Percentiles rank a stretch among this genome's conserved stretches.
Conservation (phyloP, 2,888 invertebrate species). For the Liodrosophila aerea region DNA sequence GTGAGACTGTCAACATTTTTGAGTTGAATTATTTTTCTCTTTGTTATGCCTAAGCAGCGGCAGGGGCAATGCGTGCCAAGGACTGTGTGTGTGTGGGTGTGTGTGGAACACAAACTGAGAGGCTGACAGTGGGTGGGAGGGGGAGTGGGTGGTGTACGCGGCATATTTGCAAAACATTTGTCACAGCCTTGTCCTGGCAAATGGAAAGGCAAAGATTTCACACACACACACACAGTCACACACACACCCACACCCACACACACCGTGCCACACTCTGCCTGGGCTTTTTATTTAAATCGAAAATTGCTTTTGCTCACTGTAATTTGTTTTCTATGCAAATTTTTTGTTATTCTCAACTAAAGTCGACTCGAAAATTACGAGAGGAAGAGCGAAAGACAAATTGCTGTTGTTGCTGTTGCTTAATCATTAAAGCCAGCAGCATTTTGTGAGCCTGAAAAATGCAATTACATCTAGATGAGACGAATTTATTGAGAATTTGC, state of each 20-base stretch:
- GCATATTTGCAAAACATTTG: constrained; percentile 70
- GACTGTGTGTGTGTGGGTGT: constrained; percentile 34
- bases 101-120: constrained; percentile 25
- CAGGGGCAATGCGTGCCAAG: constrained; percentile 39
- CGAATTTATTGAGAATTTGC: constrained; percentile 43
- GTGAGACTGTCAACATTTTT: constrained; percentile 38
- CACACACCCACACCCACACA: constrained; percentile 1
- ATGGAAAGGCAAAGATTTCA: constrained; percentile 58
- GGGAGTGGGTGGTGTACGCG: constrained; percentile 38
- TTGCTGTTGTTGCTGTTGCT: constrained; percentile 14
- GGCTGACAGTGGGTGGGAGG: constrained; percentile 4
- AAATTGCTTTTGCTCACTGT: constrained; percentile 65
- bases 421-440: constrained; percentile 10
- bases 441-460: constrained; percentile 41
- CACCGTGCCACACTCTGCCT: constrained; percentile 19
- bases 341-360: constrained; percentile 17
- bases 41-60: constrained; percentile 48
- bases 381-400: constrained; percentile 12
- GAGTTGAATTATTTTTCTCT: constrained; percentile 69
- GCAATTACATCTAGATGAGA: constrained; percentile 53
- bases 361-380: constrained; percentile 8
- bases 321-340: constrained; percentile 71
- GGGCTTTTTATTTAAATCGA: constrained; percentile 57
- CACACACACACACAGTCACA: constrained; percentile 8
- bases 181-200: constrained; percentile 55